Evolutionary conservation across 1,140 invertebrate genomes (phyloP), one percentile per base, ranked within the genome.

Genomic region (Thereuonema tuberculata): DNA sequence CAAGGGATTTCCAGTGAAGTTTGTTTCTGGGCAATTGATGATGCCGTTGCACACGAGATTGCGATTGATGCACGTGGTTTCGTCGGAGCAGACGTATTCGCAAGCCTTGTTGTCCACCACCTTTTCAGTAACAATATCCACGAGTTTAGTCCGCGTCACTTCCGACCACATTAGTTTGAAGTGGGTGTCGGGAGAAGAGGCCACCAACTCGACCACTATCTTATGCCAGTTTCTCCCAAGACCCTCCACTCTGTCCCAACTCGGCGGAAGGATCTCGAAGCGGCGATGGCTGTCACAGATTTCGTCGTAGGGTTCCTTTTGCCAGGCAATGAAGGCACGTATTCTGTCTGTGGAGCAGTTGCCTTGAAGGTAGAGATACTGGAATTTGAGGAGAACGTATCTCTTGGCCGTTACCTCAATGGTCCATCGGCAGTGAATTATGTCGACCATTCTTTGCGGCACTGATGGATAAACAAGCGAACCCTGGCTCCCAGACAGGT

Each of bases 161-260:
- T 90, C 87, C 1, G 87, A 91, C 88, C 88, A 93, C 2, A 85
- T 84, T 26, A 93, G 82, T 71, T 88, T 87, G 67, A 93, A 91
- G 0, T 85, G 82, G 1, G 87, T 84, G 58, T 84, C 80, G 15
- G 84, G 79, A 29, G 29, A 5, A 15, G 17, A 5, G 20, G 57
- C 2, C 3, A 15, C 20, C 2, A 59, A 27, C 28, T 59, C 57
- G 2, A 59, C 2, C 3, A 50, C 17, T 24, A 48, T 50, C 25
- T 59, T 24, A 27, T 50, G 48, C n/a, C 9, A 9, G 48, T 5
- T 20, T 5, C 5, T 21, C 21, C 9, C 21, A 20, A 24, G 17
- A 9, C 37, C 9, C 9, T 50, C 48, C 17, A 20, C 21, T 5
- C 3, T 12, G 17, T 5, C 9, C 17, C 17, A 50, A 5, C 5